phyloP scores from a whole-genome alignment of 2,113 vertebrate genomes.

The Sminthopsis crassicaudata region DNA sequence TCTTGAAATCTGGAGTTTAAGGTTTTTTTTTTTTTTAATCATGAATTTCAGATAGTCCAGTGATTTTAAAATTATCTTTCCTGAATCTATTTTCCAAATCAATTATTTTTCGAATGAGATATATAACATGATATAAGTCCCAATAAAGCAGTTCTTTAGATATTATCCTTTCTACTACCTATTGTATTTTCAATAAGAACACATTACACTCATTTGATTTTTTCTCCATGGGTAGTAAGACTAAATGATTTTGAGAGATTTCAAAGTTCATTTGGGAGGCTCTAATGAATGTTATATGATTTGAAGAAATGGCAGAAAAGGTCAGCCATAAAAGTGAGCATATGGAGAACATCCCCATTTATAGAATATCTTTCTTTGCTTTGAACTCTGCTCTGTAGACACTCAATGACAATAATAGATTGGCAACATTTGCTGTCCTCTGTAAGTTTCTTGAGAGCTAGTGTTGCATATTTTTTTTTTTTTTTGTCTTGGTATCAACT shows the following conservation, averaged over 20 bases:
- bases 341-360: not conserved
- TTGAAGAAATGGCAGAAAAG: not conserved
- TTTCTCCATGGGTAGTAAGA: not conserved
- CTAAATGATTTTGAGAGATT: not conserved
- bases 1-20: too few species aligned
- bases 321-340: not conserved
- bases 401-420: not conserved
- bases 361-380: not conserved
- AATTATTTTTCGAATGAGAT: too few species aligned
- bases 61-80: too few species aligned
- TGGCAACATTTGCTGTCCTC: not conserved
- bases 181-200: not conserved
- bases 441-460: not conserved
- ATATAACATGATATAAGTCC: not conserved
- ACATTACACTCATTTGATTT: not conserved
- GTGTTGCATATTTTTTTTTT: not conserved
- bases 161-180: not conserved
- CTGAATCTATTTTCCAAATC: too few species aligned
- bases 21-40: too few species aligned
- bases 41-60: too few species aligned
- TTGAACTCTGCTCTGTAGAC: not conserved
- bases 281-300: not conserved
- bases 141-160: not conserved
- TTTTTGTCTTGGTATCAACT: too few species aligned
- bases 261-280: not conserved